Base-by-base conservation (phyloP, 2,888 invertebrate species). In the Philopedon plagiatum region DNA sequence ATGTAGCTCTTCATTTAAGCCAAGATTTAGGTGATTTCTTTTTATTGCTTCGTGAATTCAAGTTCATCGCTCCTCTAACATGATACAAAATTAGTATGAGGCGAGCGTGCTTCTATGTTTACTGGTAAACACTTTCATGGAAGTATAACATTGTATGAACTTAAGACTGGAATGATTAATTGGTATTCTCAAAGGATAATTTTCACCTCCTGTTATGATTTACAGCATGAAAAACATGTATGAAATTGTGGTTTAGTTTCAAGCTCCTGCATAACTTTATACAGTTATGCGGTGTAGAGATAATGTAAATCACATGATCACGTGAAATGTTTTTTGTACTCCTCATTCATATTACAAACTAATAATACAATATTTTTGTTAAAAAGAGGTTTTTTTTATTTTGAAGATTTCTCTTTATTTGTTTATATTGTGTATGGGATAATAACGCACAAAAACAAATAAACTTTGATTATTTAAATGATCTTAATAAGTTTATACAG, bases 11-110 rank as follows among this genome's bases (percentile, higher is more conserved):
- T 21, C 23, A 39, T 34, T 58, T 58, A 58, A 18, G 13, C 29
- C 11, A 23, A n/a, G 23, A 29, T 39, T 44, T n/a, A 19, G 23
- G 29, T 65, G 15, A 41, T 57, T 57, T 65, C 44, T 23, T 57
- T 57, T 65, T 65, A 65, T 65, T 57, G 41, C 65, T 57, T 2
- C 19, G 9, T 21, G 23, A 46, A 67, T 51, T 34, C 32, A 58
- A 58, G 71, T 65, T 71, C 65, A 65, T 65, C 65, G 71, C 57
- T 60, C 64, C 49, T 65, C 60, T 56, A 63, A 70, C 64, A 29
- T 70, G 39, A 49, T 51, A 65, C 15, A 46, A 46, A 70, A 70
- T 71, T 65, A 71, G 60, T 71, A 65, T 68, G 68, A 61, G 51
- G 37, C 68, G 26, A 54, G 61, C 60, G 61, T 68, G 51, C 41